phyloP scores from a whole-genome alignment of 2,113 vertebrate genomes.

The Hippopotamus amphibius region DNA sequence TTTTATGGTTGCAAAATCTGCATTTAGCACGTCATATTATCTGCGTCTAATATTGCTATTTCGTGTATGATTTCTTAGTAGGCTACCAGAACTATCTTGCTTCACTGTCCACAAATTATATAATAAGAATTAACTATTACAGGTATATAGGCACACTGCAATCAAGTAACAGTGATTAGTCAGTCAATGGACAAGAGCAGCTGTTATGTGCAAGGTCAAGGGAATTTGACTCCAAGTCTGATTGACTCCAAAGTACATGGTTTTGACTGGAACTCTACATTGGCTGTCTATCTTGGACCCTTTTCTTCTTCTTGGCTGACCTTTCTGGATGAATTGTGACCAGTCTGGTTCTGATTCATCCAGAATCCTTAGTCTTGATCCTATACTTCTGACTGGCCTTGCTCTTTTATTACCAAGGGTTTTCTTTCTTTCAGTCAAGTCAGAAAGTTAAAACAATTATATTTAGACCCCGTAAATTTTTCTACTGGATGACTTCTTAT shows the following conservation, averaged over 20 bases:
- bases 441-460: neutral
- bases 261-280: neutral
- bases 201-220: neutral
- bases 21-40: neutral
- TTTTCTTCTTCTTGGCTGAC: neutral
- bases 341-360: neutral
- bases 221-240: neutral
- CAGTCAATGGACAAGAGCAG: neutral
- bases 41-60: neutral
- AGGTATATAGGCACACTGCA: neutral
- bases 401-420: neutral
- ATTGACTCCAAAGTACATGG: neutral
- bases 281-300: neutral
- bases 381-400: neutral
- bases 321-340: neutral
- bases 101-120: neutral
- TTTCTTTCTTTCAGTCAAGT: neutral
- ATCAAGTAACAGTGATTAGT: neutral
- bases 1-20: neutral
- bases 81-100: neutral
- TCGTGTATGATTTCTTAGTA: neutral
- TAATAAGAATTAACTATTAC: neutral
- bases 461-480: neutral
- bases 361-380: neutral
- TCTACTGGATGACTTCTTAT: neutral